Conservation (phyloP, 1,140 invertebrate genomes). For the Streblospio benedicti region DNA sequence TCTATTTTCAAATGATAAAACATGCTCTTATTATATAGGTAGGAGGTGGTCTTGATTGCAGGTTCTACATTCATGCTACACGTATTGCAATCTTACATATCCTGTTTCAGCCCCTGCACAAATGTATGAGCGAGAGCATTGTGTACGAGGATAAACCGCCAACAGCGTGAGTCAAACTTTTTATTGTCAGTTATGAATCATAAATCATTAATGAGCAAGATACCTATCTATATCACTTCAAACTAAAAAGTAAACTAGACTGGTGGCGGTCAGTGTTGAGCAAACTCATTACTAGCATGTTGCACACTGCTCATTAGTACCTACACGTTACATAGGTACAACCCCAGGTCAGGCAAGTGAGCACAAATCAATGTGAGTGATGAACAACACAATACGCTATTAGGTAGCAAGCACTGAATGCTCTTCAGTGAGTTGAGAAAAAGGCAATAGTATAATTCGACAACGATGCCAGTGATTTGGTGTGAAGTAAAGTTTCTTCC, state of each 20-base stretch:
- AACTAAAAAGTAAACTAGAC: not conserved
- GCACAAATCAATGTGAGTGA: too few relatives aligned
- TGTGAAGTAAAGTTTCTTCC: not conserved
- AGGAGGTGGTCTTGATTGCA: too few relatives aligned
- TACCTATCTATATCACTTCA: not conserved
- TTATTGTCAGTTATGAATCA: not conserved
- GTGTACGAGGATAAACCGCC: conserved; percentile 3
- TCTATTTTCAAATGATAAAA: too few relatives aligned
- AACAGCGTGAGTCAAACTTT: not conserved
- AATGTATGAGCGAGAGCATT: not conserved
- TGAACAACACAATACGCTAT: too few relatives aligned
- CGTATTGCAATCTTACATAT: too few relatives aligned
- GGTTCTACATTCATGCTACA: too few relatives aligned
- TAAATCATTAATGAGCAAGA: not conserved
- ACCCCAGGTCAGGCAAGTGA: too few relatives aligned
- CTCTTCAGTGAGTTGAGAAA: too few relatives aligned
- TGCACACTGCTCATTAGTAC: not conserved
- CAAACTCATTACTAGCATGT: not conserved
- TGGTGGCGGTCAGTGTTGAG: not conserved
- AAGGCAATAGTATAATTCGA: not conserved
- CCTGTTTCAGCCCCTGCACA: conserved; percentile 9
- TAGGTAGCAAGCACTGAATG: too few relatives aligned
- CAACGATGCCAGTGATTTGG: not conserved
- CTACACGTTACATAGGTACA: too few relatives aligned
- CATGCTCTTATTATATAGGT: too few relatives aligned